phyloP scores from a whole-genome alignment of 92 coral and sea anemone genomes.

The Porites rus region DNA sequence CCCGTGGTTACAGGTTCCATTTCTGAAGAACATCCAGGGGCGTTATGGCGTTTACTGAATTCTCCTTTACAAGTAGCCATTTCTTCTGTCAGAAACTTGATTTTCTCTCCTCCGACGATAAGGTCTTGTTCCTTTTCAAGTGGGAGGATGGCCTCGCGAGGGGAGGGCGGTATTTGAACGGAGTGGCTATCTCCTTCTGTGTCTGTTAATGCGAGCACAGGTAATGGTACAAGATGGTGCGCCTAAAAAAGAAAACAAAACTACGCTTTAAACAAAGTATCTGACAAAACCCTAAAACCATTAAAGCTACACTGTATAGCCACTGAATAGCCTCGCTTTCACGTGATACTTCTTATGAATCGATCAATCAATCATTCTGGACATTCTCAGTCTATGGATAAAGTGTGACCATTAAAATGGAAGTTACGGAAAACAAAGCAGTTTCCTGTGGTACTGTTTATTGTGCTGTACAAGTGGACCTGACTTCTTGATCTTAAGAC shows the following conservation, averaged over 20 bases:
- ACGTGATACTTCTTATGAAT: too few relatives aligned
- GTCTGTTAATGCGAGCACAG: slow-evolving; percentile 28
- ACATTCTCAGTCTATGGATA: too few relatives aligned
- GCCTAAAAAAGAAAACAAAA: background rate
- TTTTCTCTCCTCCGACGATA: slow-evolving; percentile 66
- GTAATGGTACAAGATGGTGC: slow-evolving; percentile 4
- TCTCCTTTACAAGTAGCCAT: slow-evolving; percentile 89
- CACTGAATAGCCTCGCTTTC: too few relatives aligned
- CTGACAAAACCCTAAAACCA: too few relatives aligned
- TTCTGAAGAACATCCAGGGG: slow-evolving; percentile 61
- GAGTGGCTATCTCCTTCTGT: slow-evolving; percentile 24
- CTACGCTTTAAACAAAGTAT: too few relatives aligned
- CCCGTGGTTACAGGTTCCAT: slow-evolving; percentile 18
- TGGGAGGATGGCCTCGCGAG: slow-evolving; percentile 34
- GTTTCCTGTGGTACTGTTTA: background rate
- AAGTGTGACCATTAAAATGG: too few relatives aligned
- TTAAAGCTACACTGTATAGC: too few relatives aligned
- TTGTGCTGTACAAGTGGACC: background rate
- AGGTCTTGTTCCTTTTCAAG: slow-evolving; percentile 22
- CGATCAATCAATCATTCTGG: too few relatives aligned
- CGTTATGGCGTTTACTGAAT: slow-evolving; percentile 88
- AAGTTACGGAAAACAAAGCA: too few relatives aligned
- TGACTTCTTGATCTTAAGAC: too few relatives aligned
- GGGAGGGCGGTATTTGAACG: slow-evolving; percentile 14
- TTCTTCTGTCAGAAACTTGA: slow-evolving; percentile 86